Evolutionary conservation across 2,113 vertebrate species (phyloP).

Genomic region (Elaphurus davidianus): DNA sequence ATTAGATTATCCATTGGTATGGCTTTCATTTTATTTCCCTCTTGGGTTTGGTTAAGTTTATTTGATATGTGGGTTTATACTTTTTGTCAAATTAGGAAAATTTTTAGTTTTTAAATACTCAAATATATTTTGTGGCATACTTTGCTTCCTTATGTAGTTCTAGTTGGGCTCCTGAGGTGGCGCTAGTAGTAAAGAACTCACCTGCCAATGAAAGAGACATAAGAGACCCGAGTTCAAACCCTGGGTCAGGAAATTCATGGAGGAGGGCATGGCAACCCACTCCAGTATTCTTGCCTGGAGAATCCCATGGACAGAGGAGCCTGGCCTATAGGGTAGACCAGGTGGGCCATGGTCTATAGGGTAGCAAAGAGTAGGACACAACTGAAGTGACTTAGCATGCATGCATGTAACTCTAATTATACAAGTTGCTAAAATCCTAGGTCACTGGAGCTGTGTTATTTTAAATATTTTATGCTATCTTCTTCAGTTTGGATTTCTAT

Average conservation of each 20-base stretch:
- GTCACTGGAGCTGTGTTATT: neutral
- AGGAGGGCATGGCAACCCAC: neutral
- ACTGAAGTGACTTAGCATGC: neutral
- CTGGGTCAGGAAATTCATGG: neutral
- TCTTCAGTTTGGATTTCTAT: neutral
- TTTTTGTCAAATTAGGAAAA: neutral
- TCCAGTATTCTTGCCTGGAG: neutral
- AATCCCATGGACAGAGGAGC: neutral
- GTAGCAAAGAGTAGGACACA: neutral
- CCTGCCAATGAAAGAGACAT: neutral
- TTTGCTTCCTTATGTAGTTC: neutral
- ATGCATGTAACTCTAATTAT: neutral
- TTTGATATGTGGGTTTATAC: neutral
- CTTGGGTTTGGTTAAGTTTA: neutral
- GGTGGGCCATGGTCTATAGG: neutral
- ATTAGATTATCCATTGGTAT: neutral
- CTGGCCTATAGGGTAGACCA: neutral
- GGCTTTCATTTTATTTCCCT: neutral
- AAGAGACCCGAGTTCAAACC: neutral
- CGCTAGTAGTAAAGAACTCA: neutral
- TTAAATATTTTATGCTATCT: neutral
- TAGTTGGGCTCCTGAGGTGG: neutral
- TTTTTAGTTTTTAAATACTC: neutral
- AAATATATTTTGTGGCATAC: neutral
- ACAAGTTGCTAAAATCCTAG: neutral